Evolutionary conservation across 2,113 vertebrate species (phyloP).

Genomic region (Eretmochelys imbricata): DNA sequence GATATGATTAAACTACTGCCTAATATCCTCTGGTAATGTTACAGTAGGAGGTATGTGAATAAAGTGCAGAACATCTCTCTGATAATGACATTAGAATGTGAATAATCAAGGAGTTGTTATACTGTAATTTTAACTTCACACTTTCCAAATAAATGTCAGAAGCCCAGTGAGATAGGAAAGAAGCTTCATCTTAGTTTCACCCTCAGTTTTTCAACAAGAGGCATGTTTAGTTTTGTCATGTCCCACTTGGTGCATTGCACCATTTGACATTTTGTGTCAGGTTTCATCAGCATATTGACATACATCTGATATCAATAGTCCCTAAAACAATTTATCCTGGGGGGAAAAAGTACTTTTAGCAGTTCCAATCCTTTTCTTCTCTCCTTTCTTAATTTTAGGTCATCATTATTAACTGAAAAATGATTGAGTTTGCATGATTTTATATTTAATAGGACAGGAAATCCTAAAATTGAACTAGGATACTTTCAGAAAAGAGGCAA

Average conservation of each 20-base stretch:
- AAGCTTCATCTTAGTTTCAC: neutral
- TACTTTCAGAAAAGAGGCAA: neutral
- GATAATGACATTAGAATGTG: neutral
- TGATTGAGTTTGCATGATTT: fast-evolving
- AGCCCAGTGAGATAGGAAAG: neutral
- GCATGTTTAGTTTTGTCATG: neutral
- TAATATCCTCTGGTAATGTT: neutral
- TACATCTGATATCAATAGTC: neutral
- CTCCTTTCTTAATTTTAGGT: neutral
- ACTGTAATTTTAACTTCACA: conserved; percentile 11
- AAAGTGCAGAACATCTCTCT: neutral
- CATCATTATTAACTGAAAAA: neutral
- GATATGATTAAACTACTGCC: neutral
- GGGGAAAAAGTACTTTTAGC: neutral
- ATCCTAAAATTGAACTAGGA: neutral
- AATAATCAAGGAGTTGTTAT: neutral
- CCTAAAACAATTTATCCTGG: neutral
- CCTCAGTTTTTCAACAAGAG: neutral
- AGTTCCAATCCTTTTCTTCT: neutral
- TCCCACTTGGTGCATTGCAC: neutral
- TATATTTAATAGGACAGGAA: neutral
- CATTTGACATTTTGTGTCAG: conserved; percentile 19
- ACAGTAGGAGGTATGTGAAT: neutral
- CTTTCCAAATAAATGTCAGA: neutral
- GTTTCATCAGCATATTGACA: conserved; percentile 6